Conservation (phyloP, 2,797 vertebrate species). For the Nannoperca obscura region DNA sequence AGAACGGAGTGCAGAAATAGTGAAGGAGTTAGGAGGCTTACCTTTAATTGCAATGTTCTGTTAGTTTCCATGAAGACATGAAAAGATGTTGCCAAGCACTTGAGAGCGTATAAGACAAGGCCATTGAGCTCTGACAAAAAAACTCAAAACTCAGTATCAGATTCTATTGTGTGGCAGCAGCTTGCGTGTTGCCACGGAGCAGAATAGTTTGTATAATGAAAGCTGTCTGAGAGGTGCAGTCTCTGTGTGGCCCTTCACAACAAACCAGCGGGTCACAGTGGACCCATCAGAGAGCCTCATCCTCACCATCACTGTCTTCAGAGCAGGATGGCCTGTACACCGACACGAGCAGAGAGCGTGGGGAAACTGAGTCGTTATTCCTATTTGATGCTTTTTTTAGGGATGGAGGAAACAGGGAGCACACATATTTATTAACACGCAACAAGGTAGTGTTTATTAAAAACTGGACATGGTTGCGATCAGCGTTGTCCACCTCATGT, state of each 20-base stretch:
- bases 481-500: neutral
- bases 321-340: neutral
- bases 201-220: slow-evolving; percentile 12
- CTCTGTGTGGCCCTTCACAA: neutral
- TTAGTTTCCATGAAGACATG: slow-evolving; percentile 39
- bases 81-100: slow-evolving; percentile 30
- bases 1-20: slow-evolving; percentile 27
- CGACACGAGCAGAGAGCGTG: neutral
- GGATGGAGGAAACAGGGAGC: neutral
- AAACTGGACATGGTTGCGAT: neutral
- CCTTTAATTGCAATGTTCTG: slow-evolving; percentile 26
- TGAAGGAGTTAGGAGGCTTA: slow-evolving; percentile 6
- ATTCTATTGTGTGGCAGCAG: neutral
- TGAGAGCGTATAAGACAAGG: neutral
- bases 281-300: slow-evolving; percentile 1
- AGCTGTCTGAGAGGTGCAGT: neutral
- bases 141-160: neutral
- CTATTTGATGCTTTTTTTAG: slow-evolving; percentile 37
- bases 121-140: slow-evolving; percentile 12
- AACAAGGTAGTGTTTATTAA: slow-evolving; percentile 9
- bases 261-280: slow-evolving; percentile 22
- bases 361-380: slow-evolving; percentile 35
- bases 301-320: slow-evolving; percentile 18
- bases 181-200: neutral
- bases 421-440: slow-evolving; percentile 8